Conservation (phyloP, 30 jellyfish, hydroid and myxozoan species). For the Chironex yamaguchii region DNA sequence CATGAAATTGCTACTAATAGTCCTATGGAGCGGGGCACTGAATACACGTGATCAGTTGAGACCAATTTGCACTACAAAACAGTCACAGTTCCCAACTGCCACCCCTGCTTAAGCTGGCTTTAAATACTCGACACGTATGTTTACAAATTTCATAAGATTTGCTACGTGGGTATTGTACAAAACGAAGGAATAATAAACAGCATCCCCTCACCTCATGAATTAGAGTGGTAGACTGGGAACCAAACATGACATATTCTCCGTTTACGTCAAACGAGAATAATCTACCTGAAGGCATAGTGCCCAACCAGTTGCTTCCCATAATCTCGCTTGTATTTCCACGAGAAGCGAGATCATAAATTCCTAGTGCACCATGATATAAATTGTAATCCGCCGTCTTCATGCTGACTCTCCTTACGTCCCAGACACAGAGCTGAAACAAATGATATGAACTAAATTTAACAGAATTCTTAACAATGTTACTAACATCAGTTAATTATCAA, state of each 20-base stretch:
- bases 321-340: neutral
- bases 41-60: no score
- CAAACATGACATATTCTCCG: slow-evolving; percentile 83
- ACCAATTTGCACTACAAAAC: no score
- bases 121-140: no score
- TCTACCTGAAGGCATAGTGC: slow-evolving; percentile 76
- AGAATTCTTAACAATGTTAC: no score
- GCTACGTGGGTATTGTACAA: no score
- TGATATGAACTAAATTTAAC: neutral
- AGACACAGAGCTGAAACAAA: slow-evolving; percentile 69
- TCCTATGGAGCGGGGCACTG: no score
- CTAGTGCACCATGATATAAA: slow-evolving; percentile 74
- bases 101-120: no score
- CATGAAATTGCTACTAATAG: no score
- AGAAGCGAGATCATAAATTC: slow-evolving; percentile 23
- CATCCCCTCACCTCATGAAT: slow-evolving; percentile 81
- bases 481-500: no score
- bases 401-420: slow-evolving; percentile 96
- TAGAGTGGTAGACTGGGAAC: slow-evolving; percentile 75
- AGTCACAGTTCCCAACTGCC: no score
- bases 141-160: no score
- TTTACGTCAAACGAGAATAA: slow-evolving; percentile 86
- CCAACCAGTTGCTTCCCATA: neutral
- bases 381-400: slow-evolving; percentile 78
- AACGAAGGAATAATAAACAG: no score